Evolutionary conservation across 2,113 vertebrate genomes (phyloP), one percentile per base, ranked within the genome.

Genomic region (Thermophis baileyi): DNA sequence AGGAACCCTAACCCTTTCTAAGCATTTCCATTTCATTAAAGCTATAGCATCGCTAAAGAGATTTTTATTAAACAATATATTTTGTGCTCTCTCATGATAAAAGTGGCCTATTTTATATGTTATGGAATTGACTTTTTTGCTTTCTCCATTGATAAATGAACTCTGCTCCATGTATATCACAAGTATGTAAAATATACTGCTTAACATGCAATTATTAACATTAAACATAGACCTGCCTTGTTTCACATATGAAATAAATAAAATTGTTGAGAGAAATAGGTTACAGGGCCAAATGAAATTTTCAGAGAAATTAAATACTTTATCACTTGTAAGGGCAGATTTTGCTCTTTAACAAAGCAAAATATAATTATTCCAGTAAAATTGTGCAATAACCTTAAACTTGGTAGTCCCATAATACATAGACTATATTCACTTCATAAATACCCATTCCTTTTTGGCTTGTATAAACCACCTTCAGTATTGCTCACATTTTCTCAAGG

Each of bases 401-500:
- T n/a, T 57, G 85, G 11, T 49, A 92, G 44, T 94, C 1, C 22
- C 87, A 27, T 11, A 35, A 87, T 93, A 60, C 40, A 93, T 85
- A 87, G 47, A 6, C 6, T 63, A 24, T 24, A 54, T 49, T 35
- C 5, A 22, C 50, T 63, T 24, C 57, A 94, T 89, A 74, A 85
- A 91, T 95, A 16, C 50, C 50, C 85, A 0, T 44, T 92, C 96
- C 46, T 74, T 27, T 95, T 95, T 50, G 93, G 35, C 89, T 94
- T 90, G 4, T 93, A 12, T 50, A 24, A 94, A 74, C 94, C 96
- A 51, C 51, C 27, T 94, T 96, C 74, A 91, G 40, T 2, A 89
- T 95, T 93, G 92, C 69, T 95, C 95, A 50, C 93, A 96, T 95
- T 97, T 50, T 91, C 90, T 47, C 1, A 92, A 69, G 27, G 94